phyloP scores from a whole-genome alignment of 2,113 vertebrate genomes.

The Oenanthe melanoleuca region DNA sequence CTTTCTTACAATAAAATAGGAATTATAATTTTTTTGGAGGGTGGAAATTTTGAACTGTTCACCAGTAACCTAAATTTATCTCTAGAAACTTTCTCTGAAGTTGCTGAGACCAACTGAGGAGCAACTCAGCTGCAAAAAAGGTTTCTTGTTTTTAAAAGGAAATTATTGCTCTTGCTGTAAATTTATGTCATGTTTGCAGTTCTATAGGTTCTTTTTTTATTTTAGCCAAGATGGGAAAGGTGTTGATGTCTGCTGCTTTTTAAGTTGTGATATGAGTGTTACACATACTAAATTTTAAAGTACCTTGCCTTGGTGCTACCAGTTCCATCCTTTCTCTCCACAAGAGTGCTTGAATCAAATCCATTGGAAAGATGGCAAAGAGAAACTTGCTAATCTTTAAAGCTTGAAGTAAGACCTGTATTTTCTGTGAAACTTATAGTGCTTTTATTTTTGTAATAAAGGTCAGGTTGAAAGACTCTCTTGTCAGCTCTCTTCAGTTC shows the following conservation, averaged over 20 bases:
- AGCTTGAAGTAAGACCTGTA: not conserved
- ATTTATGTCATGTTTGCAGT: not conserved
- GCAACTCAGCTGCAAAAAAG: not conserved
- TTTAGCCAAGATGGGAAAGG: not conserved
- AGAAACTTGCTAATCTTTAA: not conserved
- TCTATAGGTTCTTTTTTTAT: not conserved
- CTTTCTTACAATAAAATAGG: not conserved
- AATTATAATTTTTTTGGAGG: not conserved
- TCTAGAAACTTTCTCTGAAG: not conserved
- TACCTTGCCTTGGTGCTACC: not conserved
- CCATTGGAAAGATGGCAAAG: not conserved
- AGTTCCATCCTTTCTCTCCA: not conserved
- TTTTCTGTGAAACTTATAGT: not conserved
- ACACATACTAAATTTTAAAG: not conserved
- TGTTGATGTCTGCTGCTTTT: not conserved
- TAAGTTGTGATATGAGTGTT: not conserved
- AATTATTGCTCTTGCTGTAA: not conserved
- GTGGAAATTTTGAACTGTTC: not conserved
- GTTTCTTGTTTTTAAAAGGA: not conserved
- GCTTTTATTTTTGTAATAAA: conserved; percentile 59
- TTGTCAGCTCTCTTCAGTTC: conserved; percentile 98
- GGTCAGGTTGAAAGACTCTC: conserved; percentile 96
- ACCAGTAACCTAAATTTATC: not conserved
- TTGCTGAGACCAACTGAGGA: not conserved
- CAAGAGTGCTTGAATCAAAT: not conserved